Evolutionary conservation across 2,113 vertebrate species (phyloP).

Genomic region (Bos indicus): DNA sequence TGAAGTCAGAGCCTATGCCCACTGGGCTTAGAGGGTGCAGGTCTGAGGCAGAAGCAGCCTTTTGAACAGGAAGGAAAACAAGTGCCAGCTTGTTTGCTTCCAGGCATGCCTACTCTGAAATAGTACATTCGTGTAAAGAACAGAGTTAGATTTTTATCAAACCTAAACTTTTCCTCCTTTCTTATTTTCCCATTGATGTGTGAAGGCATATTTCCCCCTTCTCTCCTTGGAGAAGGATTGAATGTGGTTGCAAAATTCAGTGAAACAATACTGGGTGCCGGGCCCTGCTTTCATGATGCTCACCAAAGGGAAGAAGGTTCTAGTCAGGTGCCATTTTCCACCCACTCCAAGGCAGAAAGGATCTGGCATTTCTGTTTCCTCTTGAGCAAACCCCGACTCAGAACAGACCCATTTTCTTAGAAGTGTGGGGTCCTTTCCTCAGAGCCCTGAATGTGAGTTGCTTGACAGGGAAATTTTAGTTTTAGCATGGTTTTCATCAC

Average conservation of each 20-base stretch:
- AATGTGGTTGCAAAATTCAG: background rate
- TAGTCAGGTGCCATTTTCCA: background rate
- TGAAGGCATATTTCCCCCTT: background rate
- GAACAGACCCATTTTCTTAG: background rate
- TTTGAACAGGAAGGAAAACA: background rate
- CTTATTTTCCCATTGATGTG: background rate
- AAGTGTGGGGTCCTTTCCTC: background rate
- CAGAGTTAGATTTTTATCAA: background rate
- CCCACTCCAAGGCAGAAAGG: background rate
- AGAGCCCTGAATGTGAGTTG: background rate
- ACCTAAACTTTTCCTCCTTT: background rate
- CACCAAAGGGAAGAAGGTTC: background rate
- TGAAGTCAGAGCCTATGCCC: background rate
- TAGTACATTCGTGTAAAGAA: background rate
- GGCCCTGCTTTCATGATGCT: background rate
- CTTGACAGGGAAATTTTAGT: background rate
- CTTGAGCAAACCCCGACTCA: background rate
- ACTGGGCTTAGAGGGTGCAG: rapidly evolving
- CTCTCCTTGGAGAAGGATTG: background rate
- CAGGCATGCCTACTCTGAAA: background rate
- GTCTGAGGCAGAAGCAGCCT: background rate
- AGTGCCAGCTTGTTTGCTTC: rapidly evolving
- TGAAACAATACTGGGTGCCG: background rate
- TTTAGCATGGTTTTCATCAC: background rate
- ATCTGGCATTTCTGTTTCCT: background rate